Base-by-base conservation (phyloP, 2,113 vertebrate genomes). In the Irena cyanogastra region DNA sequence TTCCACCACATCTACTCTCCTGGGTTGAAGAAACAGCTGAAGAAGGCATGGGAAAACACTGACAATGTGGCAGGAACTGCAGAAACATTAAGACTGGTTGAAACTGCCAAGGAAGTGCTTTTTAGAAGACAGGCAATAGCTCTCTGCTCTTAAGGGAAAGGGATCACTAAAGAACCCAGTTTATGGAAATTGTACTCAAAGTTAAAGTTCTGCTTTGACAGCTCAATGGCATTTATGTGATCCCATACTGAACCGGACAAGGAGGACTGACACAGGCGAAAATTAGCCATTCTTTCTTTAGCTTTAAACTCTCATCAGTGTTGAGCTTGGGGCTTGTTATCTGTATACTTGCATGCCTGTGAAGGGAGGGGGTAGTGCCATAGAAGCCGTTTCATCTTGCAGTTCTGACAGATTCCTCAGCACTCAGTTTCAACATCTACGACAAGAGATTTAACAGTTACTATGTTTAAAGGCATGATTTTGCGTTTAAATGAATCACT, bases 31-130 rank as follows among this genome's bases (percentile, higher is more conserved):
- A 60, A 69, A 26, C 3, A 83, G 16, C n/a, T 49, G 23, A 65
- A 65, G 13, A 13, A 86, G 33, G 13, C 39, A 16, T 3, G 3
- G 7, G 10, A 54, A 65, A 77, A 81, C 21, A 70, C 5, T 41
- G 12, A 22, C 9, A 2, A 3, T 1, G 1, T 4, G 5, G 16
- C 3, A 11, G 14, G 14, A 31, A 37, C 21, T 47, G 49, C 27
- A 54, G 18, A 86, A 78, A 47, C 41, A 74, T 24, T 41, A 54
- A 26, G 22, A 37, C 4, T 39, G 27, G 24, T 16, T 87, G 45
- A 39, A 27, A 1, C 16, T 56, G 31, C 28, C 14, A 37, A 76
- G 33, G 10, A 83, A 83, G 7, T 16, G 7, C 8, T 26, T 74
- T 90, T 49, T 24, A 33, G 27, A 61, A n/a, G 10, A 82, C 8